Conservation (phyloP, 2,797 vertebrate genomes). For the Liasis olivaceus region DNA sequence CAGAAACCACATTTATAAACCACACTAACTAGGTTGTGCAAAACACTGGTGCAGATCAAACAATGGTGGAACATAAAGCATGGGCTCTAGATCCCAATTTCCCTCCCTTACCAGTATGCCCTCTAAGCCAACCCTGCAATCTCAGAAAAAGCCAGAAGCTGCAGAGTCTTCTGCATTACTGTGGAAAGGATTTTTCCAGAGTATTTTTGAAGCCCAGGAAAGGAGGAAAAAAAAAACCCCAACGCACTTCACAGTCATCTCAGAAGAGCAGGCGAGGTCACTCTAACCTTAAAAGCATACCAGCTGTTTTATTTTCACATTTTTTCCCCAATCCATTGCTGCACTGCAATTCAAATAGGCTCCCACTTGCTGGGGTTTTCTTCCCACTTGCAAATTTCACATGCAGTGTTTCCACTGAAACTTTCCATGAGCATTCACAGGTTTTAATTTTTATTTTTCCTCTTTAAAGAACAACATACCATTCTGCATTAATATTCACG, state of each 20-base stretch:
- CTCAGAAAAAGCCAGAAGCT: not conserved
- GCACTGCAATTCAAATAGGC: not conserved
- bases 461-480: not conserved
- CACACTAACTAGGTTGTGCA: not conserved
- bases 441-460: not conserved
- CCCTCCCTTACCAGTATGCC: not conserved
- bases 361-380: not conserved
- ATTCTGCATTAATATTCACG: not conserved
- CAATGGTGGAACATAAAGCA: not conserved
- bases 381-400: not conserved
- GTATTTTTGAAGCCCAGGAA: not conserved
- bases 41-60: not conserved
- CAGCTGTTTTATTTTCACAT: constrained; percentile 32
- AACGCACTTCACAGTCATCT: not conserved
- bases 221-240: not conserved
- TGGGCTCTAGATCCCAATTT: not conserved
- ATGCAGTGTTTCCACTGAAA: not conserved
- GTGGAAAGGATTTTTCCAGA: not conserved
- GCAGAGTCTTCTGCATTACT: too few species aligned
- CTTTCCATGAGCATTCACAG: not conserved
- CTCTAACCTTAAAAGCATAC: constrained; percentile 18
- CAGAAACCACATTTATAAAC: not conserved
- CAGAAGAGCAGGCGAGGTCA: constrained; percentile 22
- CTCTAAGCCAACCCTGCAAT: not conserved
- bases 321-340: not conserved